Percentiles rank a stretch among this genome's conserved stretches.
Conservation (phyloP, 2,888 invertebrate species). For the Folsomia candida region DNA sequence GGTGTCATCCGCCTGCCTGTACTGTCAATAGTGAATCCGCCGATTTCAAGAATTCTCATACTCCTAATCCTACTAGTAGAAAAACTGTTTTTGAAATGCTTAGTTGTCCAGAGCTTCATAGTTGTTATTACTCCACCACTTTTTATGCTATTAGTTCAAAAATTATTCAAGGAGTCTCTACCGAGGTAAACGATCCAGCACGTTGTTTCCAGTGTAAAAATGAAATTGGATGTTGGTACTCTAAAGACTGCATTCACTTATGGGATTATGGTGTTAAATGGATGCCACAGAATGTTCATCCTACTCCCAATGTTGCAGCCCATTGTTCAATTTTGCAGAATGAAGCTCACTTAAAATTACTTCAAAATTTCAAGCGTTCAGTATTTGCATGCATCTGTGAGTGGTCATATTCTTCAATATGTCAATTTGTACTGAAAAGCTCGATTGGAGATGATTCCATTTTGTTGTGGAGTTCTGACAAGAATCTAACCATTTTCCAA, state of each 20-base stretch:
- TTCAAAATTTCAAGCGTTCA: slow-evolving; percentile 40
- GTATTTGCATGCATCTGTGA: slow-evolving; percentile 46
- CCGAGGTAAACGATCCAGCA: slow-evolving; percentile 45
- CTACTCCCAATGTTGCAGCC: too few relatives aligned
- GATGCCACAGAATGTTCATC: slow-evolving; percentile 19
- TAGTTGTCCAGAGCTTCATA: slow-evolving; percentile 53
- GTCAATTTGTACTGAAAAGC: slow-evolving; percentile 40
- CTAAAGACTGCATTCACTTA: slow-evolving; percentile 32
- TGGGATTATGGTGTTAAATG: slow-evolving; percentile 47
- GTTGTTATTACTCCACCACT: slow-evolving; percentile 62
- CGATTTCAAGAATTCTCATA: too few relatives aligned
- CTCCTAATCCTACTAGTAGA: background rate
- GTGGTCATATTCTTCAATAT: slow-evolving; percentile 39
- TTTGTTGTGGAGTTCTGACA: slow-evolving; percentile 47
- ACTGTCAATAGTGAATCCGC: background rate
- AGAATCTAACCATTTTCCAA: slow-evolving; percentile 37
- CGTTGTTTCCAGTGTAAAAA: slow-evolving; percentile 34
- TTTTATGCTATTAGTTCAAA: slow-evolving; percentile 60
- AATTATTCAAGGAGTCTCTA: slow-evolving; percentile 56
- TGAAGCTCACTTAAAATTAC: too few relatives aligned
- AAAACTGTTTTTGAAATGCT: slow-evolving; percentile 40
- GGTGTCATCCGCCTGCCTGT: slow-evolving; percentile 61
- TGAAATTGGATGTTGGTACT: slow-evolving; percentile 40
- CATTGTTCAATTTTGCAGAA: too few relatives aligned
- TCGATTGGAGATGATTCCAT: slow-evolving; percentile 19